phyloP scores from a whole-genome alignment of 2,888 invertebrate species.

The Leptura quadrifasciata region DNA sequence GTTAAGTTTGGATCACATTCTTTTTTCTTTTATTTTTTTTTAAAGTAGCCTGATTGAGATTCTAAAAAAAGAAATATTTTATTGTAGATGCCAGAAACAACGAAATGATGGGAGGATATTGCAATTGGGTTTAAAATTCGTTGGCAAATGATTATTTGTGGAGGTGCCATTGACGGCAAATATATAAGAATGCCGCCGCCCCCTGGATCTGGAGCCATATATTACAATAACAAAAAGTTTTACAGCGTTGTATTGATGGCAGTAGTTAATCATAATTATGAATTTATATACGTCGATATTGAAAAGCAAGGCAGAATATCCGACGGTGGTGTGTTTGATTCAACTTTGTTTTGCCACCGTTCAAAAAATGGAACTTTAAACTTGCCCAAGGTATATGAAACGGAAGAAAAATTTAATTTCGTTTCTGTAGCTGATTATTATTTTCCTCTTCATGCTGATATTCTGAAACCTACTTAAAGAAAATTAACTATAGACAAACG shows the following conservation, averaged over 20 bases:
- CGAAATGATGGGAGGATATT: neutral
- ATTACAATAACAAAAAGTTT: conserved; percentile 57
- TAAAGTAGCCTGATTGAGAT: neutral
- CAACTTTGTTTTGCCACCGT: conserved; percentile 1
- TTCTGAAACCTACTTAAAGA: conserved; percentile 59
- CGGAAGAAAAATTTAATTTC: conserved; percentile 44
- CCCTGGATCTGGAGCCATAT: neutral
- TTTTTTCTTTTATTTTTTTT: neutral
- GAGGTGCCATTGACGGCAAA: no score
- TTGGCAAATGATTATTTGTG: neutral
- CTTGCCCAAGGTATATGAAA: conserved; percentile 26
- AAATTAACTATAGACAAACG: conserved; percentile 33
- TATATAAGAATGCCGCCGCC: neutral
- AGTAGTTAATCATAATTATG: conserved; percentile 52
- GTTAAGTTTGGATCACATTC: neutral
- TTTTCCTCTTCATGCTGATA: conserved; percentile 50
- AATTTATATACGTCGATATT: conserved; percentile 53
- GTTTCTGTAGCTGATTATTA: conserved; percentile 54
- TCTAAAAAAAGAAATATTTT: neutral
- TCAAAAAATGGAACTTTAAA: conserved; percentile 20
- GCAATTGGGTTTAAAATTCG: neutral
- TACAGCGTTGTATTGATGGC: conserved; percentile 50
- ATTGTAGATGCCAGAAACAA: neutral
- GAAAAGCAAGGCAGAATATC: conserved; percentile 9
- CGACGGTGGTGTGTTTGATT: neutral